Conservation (phyloP, 2,113 vertebrate genomes). For the Pseudopipra pipra region DNA sequence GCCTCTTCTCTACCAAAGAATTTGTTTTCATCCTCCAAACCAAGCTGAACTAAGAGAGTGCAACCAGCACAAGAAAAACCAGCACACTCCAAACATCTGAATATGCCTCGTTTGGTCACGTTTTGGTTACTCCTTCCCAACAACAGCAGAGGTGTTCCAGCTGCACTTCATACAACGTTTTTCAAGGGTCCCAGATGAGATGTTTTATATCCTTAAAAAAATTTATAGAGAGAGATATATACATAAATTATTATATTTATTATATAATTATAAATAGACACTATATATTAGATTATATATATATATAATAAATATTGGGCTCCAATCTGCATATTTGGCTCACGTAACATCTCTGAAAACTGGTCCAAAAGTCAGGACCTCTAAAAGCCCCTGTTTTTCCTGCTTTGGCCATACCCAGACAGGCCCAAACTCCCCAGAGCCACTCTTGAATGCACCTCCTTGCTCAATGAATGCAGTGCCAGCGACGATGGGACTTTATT, state of each 20-base stretch:
- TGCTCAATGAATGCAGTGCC: accelerated
- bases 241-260: not conserved
- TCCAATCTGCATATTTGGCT: not conserved
- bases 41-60: not conserved
- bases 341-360: not conserved
- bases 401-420: not conserved
- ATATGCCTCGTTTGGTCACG: not conserved
- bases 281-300: not conserved
- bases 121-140: not conserved
- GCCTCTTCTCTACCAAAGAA: not conserved
- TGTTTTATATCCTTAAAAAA: not conserved
- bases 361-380: not conserved
- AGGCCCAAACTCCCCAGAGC: not conserved
- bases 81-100: not conserved
- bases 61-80: not conserved
- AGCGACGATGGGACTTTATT: not conserved
- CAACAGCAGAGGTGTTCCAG: not conserved
- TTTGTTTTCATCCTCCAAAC: not conserved
- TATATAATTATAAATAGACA: too few species aligned
- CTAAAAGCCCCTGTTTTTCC: not conserved
- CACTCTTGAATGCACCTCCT: not conserved
- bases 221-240: not conserved
- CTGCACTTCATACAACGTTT: not conserved
- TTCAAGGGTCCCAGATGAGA: not conserved
- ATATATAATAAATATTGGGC: not conserved